phyloP scores from a whole-genome alignment of 2,113 vertebrate species.

The Benitochromis conjunctus region DNA sequence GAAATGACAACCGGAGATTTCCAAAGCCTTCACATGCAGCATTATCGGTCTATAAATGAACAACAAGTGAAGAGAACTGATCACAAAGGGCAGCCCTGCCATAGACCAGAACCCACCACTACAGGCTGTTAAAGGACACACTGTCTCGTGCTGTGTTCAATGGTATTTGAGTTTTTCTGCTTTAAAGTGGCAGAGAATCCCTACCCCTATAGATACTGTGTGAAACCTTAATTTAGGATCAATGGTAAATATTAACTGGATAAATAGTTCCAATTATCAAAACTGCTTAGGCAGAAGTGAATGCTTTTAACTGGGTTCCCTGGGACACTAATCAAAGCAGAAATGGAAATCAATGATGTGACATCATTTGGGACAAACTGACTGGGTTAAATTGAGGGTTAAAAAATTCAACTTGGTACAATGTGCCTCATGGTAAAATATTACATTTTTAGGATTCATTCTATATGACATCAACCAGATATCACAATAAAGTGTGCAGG shows the following conservation, averaged over 20 bases:
- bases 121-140: not conserved
- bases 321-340: not conserved
- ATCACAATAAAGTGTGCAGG: not conserved
- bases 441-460: not conserved
- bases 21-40: not conserved
- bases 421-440: not conserved
- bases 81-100: not conserved
- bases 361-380: not conserved
- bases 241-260: not conserved
- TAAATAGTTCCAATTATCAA: not conserved
- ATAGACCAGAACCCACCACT: not conserved
- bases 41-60: not conserved
- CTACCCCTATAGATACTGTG: not conserved
- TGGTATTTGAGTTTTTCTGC: not conserved
- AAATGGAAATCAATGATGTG: not conserved
- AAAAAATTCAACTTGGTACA: not conserved
- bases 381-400: not conserved
- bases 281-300: not conserved
- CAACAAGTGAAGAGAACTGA: not conserved
- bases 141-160: not conserved
- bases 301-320: not conserved
- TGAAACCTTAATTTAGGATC: not conserved
- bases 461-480: not conserved
- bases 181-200: not conserved
- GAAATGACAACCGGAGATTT: not conserved